phyloP scores from a whole-genome alignment of 1,140 invertebrate species.

The Phocides pigmalion region DNA sequence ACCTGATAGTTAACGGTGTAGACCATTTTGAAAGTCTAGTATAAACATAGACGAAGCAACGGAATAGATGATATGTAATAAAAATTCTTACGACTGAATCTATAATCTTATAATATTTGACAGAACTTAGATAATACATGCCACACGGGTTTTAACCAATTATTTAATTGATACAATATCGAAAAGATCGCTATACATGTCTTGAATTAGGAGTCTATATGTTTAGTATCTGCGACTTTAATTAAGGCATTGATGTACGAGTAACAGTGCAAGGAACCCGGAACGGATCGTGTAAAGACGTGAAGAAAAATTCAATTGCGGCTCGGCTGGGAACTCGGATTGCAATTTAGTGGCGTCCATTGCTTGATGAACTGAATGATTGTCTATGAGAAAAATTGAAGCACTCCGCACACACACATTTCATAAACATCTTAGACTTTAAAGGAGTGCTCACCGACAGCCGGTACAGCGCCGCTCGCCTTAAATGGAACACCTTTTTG shows the following conservation, averaged over 20 bases:
- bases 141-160: no score
- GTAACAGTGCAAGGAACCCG: constrained; percentile 35
- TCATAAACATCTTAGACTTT: constrained; percentile 74
- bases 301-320: constrained; percentile 55
- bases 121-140: no score
- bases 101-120: no score
- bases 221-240: neutral
- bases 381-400: constrained; percentile 69
- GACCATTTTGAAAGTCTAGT: neutral
- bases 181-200: no score
- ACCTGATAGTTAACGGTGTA: neutral
- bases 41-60: neutral
- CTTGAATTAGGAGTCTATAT: no score
- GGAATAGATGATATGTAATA: neutral
- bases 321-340: constrained; percentile 48
- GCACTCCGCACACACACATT: constrained; percentile 61
- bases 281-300: constrained; percentile 40
- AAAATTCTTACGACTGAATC: no score
- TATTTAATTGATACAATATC: no score
- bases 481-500: constrained; percentile 71
- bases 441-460: constrained; percentile 68
- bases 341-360: constrained; percentile 58
- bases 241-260: constrained; percentile 11
- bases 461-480: constrained; percentile 56
- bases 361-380: constrained; percentile 42